Percentiles rank a stretch among this genome's conserved stretches.
These are phyloP conservation scores for Euphonia xanthogaster DNA, from an alignment of 2,797 vertebrate species.

Conservation along the genomic window DNA sequence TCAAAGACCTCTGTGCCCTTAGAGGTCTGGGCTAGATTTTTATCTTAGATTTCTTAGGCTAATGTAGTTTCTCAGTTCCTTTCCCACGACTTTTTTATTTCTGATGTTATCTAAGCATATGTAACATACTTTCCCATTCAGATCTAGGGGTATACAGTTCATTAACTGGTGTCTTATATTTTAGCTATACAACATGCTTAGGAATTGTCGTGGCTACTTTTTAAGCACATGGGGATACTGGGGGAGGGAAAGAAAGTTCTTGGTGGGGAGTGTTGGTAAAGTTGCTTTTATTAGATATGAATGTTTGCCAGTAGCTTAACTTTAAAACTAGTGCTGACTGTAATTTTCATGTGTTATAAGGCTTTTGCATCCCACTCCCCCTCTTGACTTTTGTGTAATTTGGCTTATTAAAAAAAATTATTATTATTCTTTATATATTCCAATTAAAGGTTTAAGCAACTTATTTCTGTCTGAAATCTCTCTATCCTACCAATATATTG, in stretches of 20 bases:
- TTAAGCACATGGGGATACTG: neutral
- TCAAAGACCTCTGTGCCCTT: constrained; percentile 6
- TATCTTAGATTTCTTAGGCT: constrained; percentile 12
- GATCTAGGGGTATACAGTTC: neutral
- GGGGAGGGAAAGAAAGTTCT: neutral
- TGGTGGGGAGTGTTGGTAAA: neutral
- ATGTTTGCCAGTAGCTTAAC: neutral
- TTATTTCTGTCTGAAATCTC: neutral
- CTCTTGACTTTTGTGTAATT: neutral
- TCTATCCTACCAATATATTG: neutral
- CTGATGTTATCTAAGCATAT: constrained; percentile 50
- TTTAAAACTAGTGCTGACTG: neutral
- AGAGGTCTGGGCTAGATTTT: constrained; percentile 30
- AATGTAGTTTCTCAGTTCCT: constrained; percentile 11
- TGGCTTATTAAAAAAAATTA: neutral
- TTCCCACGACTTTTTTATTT: constrained; percentile 66
- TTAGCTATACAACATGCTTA: neutral
- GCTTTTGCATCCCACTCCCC: neutral
- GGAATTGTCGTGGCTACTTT: neutral
- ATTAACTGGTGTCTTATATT: constrained; percentile 12
- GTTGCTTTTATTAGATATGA: neutral
- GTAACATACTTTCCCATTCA: constrained; percentile 46
- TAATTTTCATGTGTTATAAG: neutral
- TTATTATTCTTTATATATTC: neutral
- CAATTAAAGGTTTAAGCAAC: neutral